Base-by-base conservation (phyloP, 2,888 invertebrate species). In the Lasioglossum figueresi region DNA sequence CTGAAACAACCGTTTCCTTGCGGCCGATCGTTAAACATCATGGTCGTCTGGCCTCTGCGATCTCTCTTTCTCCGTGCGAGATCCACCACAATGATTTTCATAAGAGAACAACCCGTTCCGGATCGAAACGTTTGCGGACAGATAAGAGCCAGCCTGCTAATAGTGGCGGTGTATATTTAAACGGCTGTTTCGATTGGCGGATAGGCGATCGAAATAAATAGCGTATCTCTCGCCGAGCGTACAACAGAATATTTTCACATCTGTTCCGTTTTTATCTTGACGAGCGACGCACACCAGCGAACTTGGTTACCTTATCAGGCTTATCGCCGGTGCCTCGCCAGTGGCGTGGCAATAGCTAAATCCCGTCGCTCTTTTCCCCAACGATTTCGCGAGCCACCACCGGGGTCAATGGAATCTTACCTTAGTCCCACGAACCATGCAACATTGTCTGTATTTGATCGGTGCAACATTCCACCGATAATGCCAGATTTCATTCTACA, bases 1-100 rank as follows among this genome's bases (percentile, higher is more conserved):
- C 92, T 93, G 93, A 92, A 92, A 93, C 89, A 93, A 93, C 92
- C 79, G 79, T 68, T 77, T 48, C 78, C 70, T 82, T 34, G 82
- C 43, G 19, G 34, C 76, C 73, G 84, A 76, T 88, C 84, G 82
- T 85, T 80, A 81, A 90, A 87, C 80, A 87, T 63, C 68, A n/a
- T 23, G n/a, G 63, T 63, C n/a, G 8, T 34, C 52, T n/a, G 56
- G 23, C 52, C 52, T 52, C 52, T n/a, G 52, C 52, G 52, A 52
- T 52, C 52, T 52, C 52, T 52, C 52, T 52, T 52, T n/a, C 16
- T 8, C 66, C 6, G 2, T 4, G 19, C 34, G 66, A 45, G 45
- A 66, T 23, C 34, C 27, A 16, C 59, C 52, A 34, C 66, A 34
- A 66, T 66, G 66, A 66, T 66, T 34, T 59, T 59, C 59, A 59